Base-by-base conservation (phyloP, 2,797 vertebrate genomes). In the Etheostoma perlongum region DNA sequence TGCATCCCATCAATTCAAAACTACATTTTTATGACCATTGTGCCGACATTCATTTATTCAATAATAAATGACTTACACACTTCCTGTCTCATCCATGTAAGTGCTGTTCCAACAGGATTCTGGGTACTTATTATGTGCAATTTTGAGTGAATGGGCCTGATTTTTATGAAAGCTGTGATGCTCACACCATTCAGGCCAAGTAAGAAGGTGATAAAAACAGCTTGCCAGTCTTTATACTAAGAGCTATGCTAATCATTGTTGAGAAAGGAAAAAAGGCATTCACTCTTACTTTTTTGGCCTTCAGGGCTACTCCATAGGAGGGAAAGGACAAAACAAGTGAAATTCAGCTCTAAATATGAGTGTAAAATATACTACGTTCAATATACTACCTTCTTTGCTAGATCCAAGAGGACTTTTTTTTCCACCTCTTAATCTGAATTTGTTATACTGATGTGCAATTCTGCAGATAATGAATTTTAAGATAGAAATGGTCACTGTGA, bases 61-160 rank as follows among this genome's bases (percentile, higher is more conserved):
- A 78, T 65, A 67, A 73, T 66, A 66, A 51, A 82, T 77, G 10
- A 78, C 76, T 77, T 80, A 47, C 55, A 48, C 23, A 58, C 19
- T 72, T 76, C 55, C 11, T 11, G 36, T 66, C 48, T 54, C 67
- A 52, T 47, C 19, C 48, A 12, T 48, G 30, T 21, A 30, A 84
- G 72, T 68, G 61, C 73, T 60, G 36, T 51, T 81, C 68, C 49
- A 47, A 42, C 61, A 72, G 61, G 23, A 58, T 57, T 65, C 69
- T 62, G 74, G 59, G 30, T 74, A 21, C 71, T 80, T 72, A 64
- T 83, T 66, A 10, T 59, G 59, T 46, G 72, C 42, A 77, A 71
- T 85, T 83, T 54, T 40, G 66, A 67, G 12, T 86, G 85, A 91
- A 90, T 84, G 61, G n/a, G 65, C 25, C 66, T 88, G 81, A 88